These are phyloP conservation scores for Fulica atra DNA, from an alignment of 2,113 vertebrate species.

Conservation along the genomic window DNA sequence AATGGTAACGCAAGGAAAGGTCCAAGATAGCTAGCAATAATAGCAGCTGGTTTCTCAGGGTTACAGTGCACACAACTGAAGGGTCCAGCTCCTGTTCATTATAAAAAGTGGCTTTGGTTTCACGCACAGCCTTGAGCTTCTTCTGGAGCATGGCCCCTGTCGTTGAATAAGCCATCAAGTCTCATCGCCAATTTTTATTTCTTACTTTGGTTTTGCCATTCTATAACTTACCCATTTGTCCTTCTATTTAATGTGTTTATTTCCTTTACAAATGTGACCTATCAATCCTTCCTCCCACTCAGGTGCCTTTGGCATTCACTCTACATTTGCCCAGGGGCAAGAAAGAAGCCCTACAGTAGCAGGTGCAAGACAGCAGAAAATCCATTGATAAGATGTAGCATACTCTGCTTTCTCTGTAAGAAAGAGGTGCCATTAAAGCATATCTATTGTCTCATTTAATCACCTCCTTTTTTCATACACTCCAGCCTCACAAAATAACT, in stretches of 20 bases:
- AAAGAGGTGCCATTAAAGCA: constrained; percentile 23
- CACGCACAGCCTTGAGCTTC: not conserved
- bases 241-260: not conserved
- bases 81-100: not conserved
- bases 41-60: not conserved
- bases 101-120: not conserved
- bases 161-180: not conserved
- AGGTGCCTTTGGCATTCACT: constrained; percentile 30
- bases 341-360: not conserved
- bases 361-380: constrained; percentile 46
- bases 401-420: not conserved
- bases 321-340: constrained; percentile 10
- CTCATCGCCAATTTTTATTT: not conserved
- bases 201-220: not conserved
- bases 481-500: constrained; percentile 33
- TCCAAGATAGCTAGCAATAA: not conserved
- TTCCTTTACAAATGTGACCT: not conserved
- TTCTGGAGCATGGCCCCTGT: not conserved
- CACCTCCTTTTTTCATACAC: constrained; percentile 24
- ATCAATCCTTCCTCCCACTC: not conserved
- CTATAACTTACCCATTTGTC: not conserved
- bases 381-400: constrained; percentile 17
- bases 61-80: not conserved
- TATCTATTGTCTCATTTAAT: constrained; percentile 56
- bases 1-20: not conserved